Percentiles rank a stretch among this genome's conserved stretches.
These are phyloP conservation scores for Yponomeuta sedellus DNA, from an alignment of 2,888 invertebrate species.

Conservation along the genomic window DNA sequence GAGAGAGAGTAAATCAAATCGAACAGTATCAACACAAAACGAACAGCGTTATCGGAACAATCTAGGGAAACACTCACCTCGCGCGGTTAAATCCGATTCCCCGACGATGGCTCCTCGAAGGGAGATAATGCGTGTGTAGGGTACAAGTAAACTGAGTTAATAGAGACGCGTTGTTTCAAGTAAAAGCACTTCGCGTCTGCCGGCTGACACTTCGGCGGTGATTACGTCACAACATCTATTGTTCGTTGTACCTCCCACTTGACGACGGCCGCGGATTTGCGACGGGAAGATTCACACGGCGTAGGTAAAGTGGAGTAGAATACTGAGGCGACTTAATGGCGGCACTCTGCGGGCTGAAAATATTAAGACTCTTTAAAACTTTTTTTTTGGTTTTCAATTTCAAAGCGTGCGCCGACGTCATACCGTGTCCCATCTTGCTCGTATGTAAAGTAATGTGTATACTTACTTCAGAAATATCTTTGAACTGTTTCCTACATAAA, in stretches of 20 bases:
- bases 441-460: too few species aligned
- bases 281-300: neutral
- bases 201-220: neutral
- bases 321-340: neutral
- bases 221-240: neutral
- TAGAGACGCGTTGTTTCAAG: neutral
- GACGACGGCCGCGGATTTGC: neutral
- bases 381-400: too few species aligned
- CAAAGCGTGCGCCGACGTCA: too few species aligned
- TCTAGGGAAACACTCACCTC: constrained; percentile 2
- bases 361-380: too few species aligned
- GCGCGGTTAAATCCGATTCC: neutral
- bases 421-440: too few species aligned
- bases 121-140: neutral
- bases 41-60: neutral
- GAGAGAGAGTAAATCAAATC: neutral
- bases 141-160: neutral
- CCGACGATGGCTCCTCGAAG: neutral
- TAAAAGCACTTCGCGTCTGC: neutral
- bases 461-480: too few species aligned
- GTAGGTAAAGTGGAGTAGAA: neutral
- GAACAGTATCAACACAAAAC: neutral
- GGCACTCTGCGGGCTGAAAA: too few species aligned
- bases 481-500: too few species aligned
- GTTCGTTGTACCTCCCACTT: neutral